Evolutionary conservation across 2,888 invertebrate species (phyloP).

Genomic region (Pycnomerus fuliginosus): DNA sequence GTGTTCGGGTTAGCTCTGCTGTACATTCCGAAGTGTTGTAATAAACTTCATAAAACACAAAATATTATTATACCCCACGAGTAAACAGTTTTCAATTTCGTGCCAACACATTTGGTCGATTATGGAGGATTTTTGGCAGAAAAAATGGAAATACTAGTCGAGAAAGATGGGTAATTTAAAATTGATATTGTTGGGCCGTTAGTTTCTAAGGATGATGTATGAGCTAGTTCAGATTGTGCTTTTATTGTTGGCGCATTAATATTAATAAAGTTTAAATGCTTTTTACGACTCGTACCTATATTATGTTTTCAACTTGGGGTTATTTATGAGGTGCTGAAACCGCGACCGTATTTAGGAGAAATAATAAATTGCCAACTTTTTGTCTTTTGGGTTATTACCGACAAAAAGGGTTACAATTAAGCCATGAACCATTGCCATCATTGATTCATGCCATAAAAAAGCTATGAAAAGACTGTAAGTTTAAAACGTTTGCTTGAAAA

Average conservation of each 20-base stretch:
- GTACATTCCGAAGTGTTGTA: conserved; percentile 28
- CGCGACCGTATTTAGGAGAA: too few relatives aligned
- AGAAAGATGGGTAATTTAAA: too few relatives aligned
- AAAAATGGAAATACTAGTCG: too few relatives aligned
- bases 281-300: conserved; percentile 38
- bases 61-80: conserved; percentile 29
- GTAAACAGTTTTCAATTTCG: conserved; percentile 33
- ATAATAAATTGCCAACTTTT: too few relatives aligned
- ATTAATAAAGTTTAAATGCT: conserved; percentile 42
- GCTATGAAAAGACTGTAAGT: too few relatives aligned
- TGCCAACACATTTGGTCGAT: conserved; percentile 22
- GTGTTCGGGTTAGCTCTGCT: conserved; percentile 12
- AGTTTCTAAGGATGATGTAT: conserved; percentile 26
- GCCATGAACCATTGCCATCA: too few relatives aligned
- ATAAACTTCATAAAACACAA: conserved; percentile 32
- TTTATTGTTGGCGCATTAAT: conserved; percentile 41
- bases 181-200: conserved; percentile 31
- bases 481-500: too few relatives aligned
- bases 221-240: conserved; percentile 31
- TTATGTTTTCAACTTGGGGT: conserved; percentile 33
- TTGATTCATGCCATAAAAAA: too few relatives aligned
- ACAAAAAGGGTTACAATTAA: too few relatives aligned
- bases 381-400: too few relatives aligned
- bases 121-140: too few relatives aligned
- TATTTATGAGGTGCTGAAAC: conserved; percentile 36